Evolutionary conservation across 2,888 invertebrate genomes (phyloP), one percentile per base, ranked within the genome.

Genomic region (Hirtodrosophila trivittata): DNA sequence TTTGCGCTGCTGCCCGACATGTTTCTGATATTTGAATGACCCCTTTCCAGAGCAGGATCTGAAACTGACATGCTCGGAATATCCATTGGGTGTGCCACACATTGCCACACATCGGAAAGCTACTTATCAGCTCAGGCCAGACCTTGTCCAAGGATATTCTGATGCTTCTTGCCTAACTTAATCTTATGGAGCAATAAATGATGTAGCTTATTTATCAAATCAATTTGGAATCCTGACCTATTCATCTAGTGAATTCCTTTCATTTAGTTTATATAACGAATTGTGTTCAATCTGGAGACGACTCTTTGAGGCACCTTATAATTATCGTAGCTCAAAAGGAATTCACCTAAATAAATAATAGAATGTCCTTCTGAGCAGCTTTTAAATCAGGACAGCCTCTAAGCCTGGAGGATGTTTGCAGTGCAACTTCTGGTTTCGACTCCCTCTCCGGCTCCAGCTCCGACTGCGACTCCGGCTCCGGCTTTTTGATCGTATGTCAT

Each of bases 401-500:
- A 5, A 21, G 18, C 18, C 18, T 3, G 5, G 2, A 7, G 9
- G 5, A n/a, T 7, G 5, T 41, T 50, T 50, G 25, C 33, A 39
- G 13, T 33, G 33, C 10, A 33, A 13, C 7, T 32, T 50, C 32
- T 33, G 12, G 33, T 9, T 16, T 10, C 5, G 37, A 47, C 28
- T 39, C 13, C 10, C n/a, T 35, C 38, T 51, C 39, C 18, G n/a
- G 51, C 43, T 26, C 12, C 13, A 10, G 16, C 16, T 10, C n/a
- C 5, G 37, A 47, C 28, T 39, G 12, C 10, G 12, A 39, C 38
- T 51, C 39, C 18, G n/a, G 51, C 43, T 26, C 12, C 13, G 13
- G 16, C 16, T 10, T 42, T 42, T 60, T 64, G 69, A 75, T 75
- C 76, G 72, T 83, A 69, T 80, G 75, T 74, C 82, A 77, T 77